Evolutionary conservation across 2,888 invertebrate genomes (phyloP).

Genomic region (Caenorhabditis sp.): DNA sequence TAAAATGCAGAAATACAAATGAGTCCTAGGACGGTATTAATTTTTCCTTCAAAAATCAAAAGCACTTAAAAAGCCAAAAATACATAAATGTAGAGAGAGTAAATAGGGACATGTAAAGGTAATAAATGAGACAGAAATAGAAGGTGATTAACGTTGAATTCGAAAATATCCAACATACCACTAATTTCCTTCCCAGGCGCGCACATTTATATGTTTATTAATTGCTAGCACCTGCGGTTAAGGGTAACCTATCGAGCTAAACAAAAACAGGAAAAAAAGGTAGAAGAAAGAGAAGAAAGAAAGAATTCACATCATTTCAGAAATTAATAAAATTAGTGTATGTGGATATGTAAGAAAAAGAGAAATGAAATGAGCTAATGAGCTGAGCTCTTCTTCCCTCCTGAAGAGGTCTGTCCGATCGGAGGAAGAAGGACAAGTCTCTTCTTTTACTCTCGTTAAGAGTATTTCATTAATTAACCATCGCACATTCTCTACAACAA

Average conservation of each 20-base stretch:
- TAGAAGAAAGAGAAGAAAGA: too few relatives aligned
- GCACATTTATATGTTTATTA: background rate
- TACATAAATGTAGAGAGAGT: too few relatives aligned
- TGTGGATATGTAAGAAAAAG: background rate
- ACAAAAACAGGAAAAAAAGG: too few relatives aligned
- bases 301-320: constrained; percentile 8
- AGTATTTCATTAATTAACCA: background rate
- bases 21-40: background rate
- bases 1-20: too few relatives aligned
- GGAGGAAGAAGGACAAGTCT: background rate
- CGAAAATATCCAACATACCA: too few relatives aligned
- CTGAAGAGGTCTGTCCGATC: background rate
- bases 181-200: background rate
- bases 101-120: background rate
- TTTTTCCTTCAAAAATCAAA: background rate
- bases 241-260: background rate
- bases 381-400: constrained; percentile 7
- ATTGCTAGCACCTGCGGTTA: background rate
- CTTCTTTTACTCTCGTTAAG: background rate
- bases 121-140: background rate
- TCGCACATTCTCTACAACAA: background rate
- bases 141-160: background rate
- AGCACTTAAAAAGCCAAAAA: background rate
- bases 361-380: constrained; percentile 43
- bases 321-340: constrained; percentile 45